Base-by-base conservation (phyloP, 1,140 invertebrate genomes). In the Brachionus paranguensis region DNA sequence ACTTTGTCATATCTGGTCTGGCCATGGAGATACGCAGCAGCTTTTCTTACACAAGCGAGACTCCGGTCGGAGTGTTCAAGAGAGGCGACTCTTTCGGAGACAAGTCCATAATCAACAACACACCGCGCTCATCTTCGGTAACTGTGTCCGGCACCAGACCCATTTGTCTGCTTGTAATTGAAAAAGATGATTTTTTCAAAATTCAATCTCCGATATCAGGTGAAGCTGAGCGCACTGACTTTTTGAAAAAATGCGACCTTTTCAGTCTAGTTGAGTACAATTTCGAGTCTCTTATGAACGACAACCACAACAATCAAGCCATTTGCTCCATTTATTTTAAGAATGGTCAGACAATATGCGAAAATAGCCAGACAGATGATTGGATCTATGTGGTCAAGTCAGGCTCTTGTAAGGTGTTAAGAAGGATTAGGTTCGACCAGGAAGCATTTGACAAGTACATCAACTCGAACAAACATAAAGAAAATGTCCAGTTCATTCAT, bases 351-450 rank as follows among this genome's bases (percentile, higher is more conserved):
- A 64, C 60, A 8, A 79, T 79, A 45, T 79, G 78, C 29, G 55
- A 79, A 43, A 64, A 79, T 64, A 79, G 78, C 60, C 50, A 60
- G 12, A 33, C 14, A 6, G 55, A 64, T 17, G 78, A 79, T 43
- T 79, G 78, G 78, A 37, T 79, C 6, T 79, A 79, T 64, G 37
- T 79, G 12, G 53, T 79, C 11, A 79, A 79, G 53, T 11, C 50
- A 43, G 78, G 78, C 29, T 17, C 27, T 11, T 79, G 78, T 20
- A 60, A 64, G 43, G 55, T 79, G 3, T 64, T 79, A 1, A 60
- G 33, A 64, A 37, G 33, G n/a, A 64, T 43, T 11, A 79, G 20
- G 17, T 37, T 64, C 24, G 33, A 60, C 29, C 14, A 60, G 20
- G 43, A 79, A 37, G 50, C 55, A n/a, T 64, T 79, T 27, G 37